Evolutionary conservation across 2,888 invertebrate species (phyloP), one percentile per base, ranked within the genome.

Genomic region (Mythimna vitellina): DNA sequence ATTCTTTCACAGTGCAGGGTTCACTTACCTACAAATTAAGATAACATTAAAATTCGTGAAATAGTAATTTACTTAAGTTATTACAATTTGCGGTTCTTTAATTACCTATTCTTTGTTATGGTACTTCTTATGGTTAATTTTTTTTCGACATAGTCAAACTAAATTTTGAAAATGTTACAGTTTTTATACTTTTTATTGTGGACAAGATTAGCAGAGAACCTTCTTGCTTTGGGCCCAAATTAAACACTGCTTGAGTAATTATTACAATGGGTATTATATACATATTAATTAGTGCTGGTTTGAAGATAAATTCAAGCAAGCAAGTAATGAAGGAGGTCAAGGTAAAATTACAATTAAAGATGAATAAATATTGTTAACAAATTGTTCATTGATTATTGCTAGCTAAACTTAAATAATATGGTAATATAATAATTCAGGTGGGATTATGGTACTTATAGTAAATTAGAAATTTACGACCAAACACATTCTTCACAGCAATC

Each of bases 51-150:
- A 65, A 70, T 58, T 71, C 65, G 81, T 81, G 81, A 80, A 69
- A 67, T 64, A 63, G 65, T 74, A 73, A 75, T 84, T 76, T 66
- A 70, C 74, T 22, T 60, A 58, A 76, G 76, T 81, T 76, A 60
- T 69, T 54, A 66, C 29, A 69, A 32, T 63, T 76, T 76, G 81
- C 53, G 80, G 80, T 80, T 67, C 60, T 62, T 66, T 60, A 70
- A 70, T 69, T 38, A 76, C 46, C 46, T 46, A 46, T 46, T 46
- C 46, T 51, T 46, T 67, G 63, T 65, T 49, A 56, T 12, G 51
- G 56, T 57, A 54, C 38, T 49, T 61, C 25, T 38, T 38, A 38
- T 46, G 35, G 58, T 65, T 3, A 17, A 49, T 38, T 38, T 35
- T 32, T 65, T 75, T 74, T 63, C 25, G 32, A 70, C 75, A 71